These are phyloP conservation scores for Poecilobothrus nobilitatus DNA, from an alignment of 2,888 invertebrate genomes.

Conservation along the genomic window DNA sequence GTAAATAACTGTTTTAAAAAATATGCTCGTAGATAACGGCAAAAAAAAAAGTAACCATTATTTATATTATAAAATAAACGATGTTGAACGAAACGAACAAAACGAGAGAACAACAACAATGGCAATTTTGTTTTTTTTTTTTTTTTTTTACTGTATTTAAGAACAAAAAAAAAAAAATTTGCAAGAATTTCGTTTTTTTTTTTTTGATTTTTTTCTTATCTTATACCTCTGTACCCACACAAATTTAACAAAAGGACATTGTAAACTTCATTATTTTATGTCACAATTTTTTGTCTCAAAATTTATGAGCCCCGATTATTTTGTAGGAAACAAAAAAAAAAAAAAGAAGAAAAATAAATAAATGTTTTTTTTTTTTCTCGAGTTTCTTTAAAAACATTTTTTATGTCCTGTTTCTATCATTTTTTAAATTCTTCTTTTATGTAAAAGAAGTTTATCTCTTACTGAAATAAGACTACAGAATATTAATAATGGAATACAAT, in stretches of 20 bases:
- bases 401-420: neutral
- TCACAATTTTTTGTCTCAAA: neutral
- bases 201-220: neutral
- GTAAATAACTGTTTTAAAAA: neutral
- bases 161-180: too few relatives aligned
- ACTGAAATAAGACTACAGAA: too few relatives aligned
- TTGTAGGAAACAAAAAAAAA: neutral
- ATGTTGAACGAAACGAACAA: neutral
- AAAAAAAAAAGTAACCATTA: neutral
- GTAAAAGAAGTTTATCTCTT: too few relatives aligned
- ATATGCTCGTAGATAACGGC: neutral
- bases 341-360: too few relatives aligned
- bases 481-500: too few relatives aligned
- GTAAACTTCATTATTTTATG: slow-evolving; percentile 3
- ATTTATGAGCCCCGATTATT: neutral
- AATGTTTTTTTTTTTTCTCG: neutral
- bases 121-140: neutral
- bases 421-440: neutral
- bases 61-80: neutral
- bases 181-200: neutral
- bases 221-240: neutral
- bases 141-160: too few relatives aligned
- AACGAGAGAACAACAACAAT: neutral
- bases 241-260: neutral
- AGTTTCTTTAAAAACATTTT: neutral